These are phyloP conservation scores for Lacerta bilineata DNA, from an alignment of 2,797 vertebrate genomes.

Conservation along the genomic window DNA sequence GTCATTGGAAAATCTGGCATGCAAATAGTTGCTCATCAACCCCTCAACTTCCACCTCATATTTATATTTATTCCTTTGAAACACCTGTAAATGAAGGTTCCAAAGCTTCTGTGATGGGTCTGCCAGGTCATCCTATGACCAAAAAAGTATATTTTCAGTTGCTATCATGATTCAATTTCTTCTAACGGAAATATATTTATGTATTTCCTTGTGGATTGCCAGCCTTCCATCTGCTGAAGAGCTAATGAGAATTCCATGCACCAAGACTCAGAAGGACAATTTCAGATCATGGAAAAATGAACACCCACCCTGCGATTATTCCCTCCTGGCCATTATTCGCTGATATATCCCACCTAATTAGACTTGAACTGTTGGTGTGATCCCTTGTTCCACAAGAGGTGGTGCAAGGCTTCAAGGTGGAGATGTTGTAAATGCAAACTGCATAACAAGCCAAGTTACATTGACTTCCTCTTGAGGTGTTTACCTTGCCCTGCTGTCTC, in stretches of 20 bases:
- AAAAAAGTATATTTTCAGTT: constrained; percentile 24
- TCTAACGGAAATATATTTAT: constrained; percentile 26
- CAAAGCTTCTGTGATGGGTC: background rate
- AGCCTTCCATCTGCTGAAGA: background rate
- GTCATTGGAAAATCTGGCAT: background rate
- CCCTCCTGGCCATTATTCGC: background rate
- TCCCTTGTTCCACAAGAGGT: background rate
- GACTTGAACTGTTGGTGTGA: background rate
- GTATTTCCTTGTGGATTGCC: background rate
- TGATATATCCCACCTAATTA: background rate
- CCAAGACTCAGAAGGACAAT: background rate
- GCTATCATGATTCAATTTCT: background rate
- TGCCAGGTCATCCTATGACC: background rate
- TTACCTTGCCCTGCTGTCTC: too few species aligned
- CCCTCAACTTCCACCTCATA: too few species aligned
- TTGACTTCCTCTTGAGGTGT: too few species aligned
- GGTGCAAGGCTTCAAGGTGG: background rate
- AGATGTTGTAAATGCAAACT: background rate
- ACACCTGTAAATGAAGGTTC: constrained; percentile 4
- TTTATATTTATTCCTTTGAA: background rate
- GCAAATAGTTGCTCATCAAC: background rate
- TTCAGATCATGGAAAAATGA: background rate
- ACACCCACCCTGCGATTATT: background rate
- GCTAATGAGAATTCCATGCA: background rate
- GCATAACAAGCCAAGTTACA: too few species aligned